Conservation (phyloP, 2,797 vertebrate species). For the Xerus rutilus region DNA sequence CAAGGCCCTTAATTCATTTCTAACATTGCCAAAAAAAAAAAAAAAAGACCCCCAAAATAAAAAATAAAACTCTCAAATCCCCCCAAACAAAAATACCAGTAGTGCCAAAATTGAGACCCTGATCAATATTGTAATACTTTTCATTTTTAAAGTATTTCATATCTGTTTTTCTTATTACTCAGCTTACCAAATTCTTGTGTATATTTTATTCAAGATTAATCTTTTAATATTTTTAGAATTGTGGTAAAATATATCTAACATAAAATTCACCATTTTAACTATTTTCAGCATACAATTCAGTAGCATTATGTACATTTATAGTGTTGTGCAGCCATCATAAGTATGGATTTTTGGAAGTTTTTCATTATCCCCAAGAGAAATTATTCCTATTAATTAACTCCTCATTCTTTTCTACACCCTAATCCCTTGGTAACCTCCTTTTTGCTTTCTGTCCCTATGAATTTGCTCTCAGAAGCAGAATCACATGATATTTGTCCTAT, state of each 20-base stretch:
- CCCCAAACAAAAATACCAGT: background rate
- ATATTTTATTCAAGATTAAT: background rate
- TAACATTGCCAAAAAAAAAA: no score
- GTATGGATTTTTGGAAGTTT: background rate
- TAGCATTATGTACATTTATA: background rate
- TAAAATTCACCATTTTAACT: no score
- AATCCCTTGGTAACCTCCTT: no score
- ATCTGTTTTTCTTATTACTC: background rate
- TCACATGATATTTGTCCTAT: background rate
- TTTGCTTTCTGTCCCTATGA: background rate
- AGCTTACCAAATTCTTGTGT: background rate
- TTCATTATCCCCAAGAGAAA: background rate
- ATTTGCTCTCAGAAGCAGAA: background rate
- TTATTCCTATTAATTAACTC: no score
- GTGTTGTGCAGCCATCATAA: background rate
- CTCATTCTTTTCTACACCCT: no score
- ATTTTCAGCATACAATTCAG: no score
- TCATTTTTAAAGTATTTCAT: background rate
- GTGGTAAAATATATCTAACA: no score
- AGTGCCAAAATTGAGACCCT: background rate
- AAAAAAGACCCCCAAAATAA: background rate
- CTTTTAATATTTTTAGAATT: background rate
- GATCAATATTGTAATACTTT: background rate
- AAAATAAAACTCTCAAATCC: background rate
- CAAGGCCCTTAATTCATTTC: no score